These are phyloP conservation scores for Drosophila auraria DNA, from an alignment of 1,140 invertebrate genomes.

Conservation along the genomic window DNA sequence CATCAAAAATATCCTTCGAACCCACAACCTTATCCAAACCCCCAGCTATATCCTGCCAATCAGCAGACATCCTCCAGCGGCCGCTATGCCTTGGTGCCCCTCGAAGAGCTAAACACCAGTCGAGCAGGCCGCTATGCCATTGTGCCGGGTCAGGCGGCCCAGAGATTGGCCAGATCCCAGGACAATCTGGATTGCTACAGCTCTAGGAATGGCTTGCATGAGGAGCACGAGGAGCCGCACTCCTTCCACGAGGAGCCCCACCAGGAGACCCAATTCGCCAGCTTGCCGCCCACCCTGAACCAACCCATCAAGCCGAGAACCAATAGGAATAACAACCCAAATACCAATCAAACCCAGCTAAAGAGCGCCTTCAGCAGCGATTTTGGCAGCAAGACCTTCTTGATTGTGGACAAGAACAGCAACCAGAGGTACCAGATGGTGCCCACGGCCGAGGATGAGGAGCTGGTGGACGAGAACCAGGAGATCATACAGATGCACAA, in stretches of 20 bases:
- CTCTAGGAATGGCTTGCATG: constrained; percentile 56
- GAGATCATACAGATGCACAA: constrained; percentile 88
- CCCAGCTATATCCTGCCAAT: background rate
- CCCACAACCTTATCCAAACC: background rate
- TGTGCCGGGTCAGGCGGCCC: constrained; percentile 58
- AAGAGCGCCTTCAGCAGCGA: constrained; percentile 86
- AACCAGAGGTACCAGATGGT: constrained; percentile 87
- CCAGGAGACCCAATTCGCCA: constrained; percentile 75
- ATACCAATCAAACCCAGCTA: constrained; percentile 66
- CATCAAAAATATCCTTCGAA: constrained; percentile 24
- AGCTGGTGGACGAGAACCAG: constrained; percentile 86
- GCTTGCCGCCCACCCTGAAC: constrained; percentile 66
- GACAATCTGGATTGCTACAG: constrained; percentile 74
- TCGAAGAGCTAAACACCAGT: constrained; percentile 81
- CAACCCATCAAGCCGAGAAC: constrained; percentile 39
- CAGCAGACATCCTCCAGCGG: constrained; percentile 63
- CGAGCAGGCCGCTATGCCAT: constrained; percentile 64
- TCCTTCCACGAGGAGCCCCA: constrained; percentile 76
- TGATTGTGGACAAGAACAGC: constrained; percentile 87
- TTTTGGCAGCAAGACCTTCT: constrained; percentile 86
- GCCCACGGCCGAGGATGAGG: constrained; percentile 87
- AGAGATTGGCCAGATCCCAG: constrained; percentile 74
- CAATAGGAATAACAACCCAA: constrained; percentile 1
- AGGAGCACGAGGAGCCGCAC: constrained; percentile 69
- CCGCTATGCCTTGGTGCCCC: constrained; percentile 85